Evolutionary conservation across 1,140 invertebrate species (phyloP).

Genomic region (Tenebrio molitor): DNA sequence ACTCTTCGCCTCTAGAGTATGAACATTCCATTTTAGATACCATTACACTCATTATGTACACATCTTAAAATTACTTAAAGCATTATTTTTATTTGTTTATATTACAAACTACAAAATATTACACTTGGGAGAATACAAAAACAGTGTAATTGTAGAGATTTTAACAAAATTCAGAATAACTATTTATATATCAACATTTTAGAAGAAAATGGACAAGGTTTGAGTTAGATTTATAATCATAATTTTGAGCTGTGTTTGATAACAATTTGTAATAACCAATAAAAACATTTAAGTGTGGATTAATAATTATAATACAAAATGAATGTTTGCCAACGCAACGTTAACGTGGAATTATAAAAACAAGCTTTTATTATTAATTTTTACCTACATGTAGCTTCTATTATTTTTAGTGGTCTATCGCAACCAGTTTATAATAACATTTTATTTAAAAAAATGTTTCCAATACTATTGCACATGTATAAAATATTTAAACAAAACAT

Average conservation of each 20-base stretch:
- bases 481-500: slow-evolving; percentile 37
- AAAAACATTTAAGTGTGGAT: too few species aligned
- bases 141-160: slow-evolving; percentile 9
- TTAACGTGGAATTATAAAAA: too few species aligned
- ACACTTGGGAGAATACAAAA: slow-evolving; percentile 16
- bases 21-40: slow-evolving; percentile 53
- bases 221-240: too few species aligned
- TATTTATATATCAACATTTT: background rate
- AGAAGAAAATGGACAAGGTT: background rate
- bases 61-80: slow-evolving; percentile 57
- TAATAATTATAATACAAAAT: too few species aligned
- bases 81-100: slow-evolving; percentile 54
- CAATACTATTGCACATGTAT: slow-evolving; percentile 41
- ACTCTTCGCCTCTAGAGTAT: slow-evolving; percentile 48
- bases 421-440: slow-evolving; percentile 46
- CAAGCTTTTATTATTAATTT: slow-evolving; percentile 8
- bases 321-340: too few species aligned
- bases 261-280: too few species aligned
- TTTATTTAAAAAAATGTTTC: slow-evolving; percentile 35
- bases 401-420: slow-evolving; percentile 45
- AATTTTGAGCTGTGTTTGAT: too few species aligned
- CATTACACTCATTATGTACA: slow-evolving; percentile 54
- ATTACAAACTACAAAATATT: slow-evolving; percentile 48
- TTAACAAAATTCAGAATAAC: slow-evolving; percentile 6
- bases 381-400: slow-evolving; percentile 16